These are phyloP conservation scores for Argya squamiceps DNA, from an alignment of 2,797 vertebrate genomes.

Conservation along the genomic window DNA sequence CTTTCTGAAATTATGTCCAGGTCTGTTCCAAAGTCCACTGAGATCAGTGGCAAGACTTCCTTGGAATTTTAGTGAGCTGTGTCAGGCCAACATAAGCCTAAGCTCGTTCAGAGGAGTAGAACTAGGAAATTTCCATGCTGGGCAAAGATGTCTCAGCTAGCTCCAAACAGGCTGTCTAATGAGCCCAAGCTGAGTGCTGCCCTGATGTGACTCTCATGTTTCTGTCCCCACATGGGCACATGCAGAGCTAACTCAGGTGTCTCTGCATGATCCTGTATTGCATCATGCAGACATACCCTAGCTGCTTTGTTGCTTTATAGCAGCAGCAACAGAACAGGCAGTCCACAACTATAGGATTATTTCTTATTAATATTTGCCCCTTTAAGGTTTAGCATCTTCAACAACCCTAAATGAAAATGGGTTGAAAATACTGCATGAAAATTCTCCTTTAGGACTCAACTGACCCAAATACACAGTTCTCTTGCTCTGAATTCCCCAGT, in stretches of 20 bases:
- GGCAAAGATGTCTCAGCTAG: neutral
- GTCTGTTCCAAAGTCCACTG: neutral
- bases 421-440: constrained; percentile 53
- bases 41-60: neutral
- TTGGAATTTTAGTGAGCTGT: neutral
- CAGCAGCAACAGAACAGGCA: neutral
- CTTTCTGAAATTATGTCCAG: neutral
- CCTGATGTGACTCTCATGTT: neutral
- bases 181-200: constrained; percentile 9
- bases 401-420: constrained; percentile 19
- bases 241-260: neutral
- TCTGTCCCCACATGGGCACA: neutral
- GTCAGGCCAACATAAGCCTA: neutral
- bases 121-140: neutral
- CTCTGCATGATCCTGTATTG: neutral
- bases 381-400: constrained; percentile 26
- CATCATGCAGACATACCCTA: neutral
- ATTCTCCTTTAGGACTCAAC: constrained; percentile 63
- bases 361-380: constrained; percentile 21
- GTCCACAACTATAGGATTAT: neutral
- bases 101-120: neutral
- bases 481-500: constrained; percentile 34
- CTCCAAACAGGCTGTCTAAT: constrained; percentile 18
- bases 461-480: constrained; percentile 73
- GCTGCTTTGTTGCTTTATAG: neutral